Base-by-base conservation (phyloP, 2,888 invertebrate species). In the Oeneis ivallda region DNA sequence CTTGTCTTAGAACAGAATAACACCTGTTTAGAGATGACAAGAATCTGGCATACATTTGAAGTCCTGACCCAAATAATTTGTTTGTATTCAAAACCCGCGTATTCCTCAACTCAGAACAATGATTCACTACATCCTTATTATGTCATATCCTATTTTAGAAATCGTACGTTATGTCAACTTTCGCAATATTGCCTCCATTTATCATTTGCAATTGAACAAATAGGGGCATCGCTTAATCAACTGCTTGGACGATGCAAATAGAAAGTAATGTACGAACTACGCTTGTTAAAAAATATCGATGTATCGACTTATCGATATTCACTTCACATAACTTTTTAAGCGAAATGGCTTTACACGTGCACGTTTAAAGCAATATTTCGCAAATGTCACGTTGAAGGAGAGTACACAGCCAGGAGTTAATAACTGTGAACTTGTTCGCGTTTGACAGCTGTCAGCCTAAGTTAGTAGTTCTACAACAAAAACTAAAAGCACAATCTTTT, bases 101-200 rank as follows among this genome's bases (percentile, higher is more conserved):
- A 74, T 69, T 74, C 70, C 72, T 67, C 69, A 72, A 72, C 67
- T 64, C 66, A 67, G 67, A 61, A 64, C 67, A 69, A 80, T 80
- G 80, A 79, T 73, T 80, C 79, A 82, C 58, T 67, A 70, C 68
- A 70, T 73, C 74, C 75, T 76, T 81, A 82, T 80, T 86, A 79
- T 87, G 88, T 88, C 88, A 89, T 86, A 86, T 89, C 89, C 89
- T 87, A 87, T 85, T 89, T 89, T 84, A 85, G 82, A 76, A 75
- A 74, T 71, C 76, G 74, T 77, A 74, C 75, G 75, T 74, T 76
- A 72, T 78, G 76, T 79, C 76, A 78, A 81, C 83, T 89, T 89
- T 86, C 84, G 87, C 85, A 88, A 88, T 78, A 79, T 75, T 77
- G 75, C 71, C 78, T 70, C 75, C 72, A 73, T 76, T 74, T 77